These are phyloP conservation scores for Germaria angustata DNA, from an alignment of 2,888 invertebrate genomes.

Conservation along the genomic window DNA sequence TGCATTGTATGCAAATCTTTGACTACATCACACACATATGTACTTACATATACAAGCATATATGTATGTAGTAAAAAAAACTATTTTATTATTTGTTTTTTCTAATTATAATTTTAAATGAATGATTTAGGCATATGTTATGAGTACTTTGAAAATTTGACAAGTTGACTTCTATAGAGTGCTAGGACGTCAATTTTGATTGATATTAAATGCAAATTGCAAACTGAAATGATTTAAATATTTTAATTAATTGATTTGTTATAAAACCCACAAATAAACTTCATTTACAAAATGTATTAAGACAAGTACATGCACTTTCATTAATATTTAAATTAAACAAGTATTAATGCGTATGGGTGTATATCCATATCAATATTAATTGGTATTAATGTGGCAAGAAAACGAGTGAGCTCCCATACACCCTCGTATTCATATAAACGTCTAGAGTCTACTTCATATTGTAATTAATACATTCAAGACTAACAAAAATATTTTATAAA, in stretches of 20 bases:
- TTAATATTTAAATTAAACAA: no score
- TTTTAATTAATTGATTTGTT: slow-evolving; percentile 45
- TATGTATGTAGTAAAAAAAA: no score
- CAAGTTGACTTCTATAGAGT: slow-evolving; percentile 24
- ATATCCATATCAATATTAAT: neutral
- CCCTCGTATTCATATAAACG: neutral
- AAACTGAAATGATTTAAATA: slow-evolving; percentile 28
- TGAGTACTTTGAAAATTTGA: neutral
- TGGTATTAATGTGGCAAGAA: neutral
- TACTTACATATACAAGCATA: no score
- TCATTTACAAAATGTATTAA: neutral
- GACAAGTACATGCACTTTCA: neutral
- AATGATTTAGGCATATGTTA: no score
- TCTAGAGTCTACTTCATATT: neutral
- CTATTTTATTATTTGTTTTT: no score
- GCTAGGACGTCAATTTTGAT: neutral
- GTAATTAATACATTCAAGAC: slow-evolving; percentile 17
- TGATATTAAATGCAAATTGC: slow-evolving; percentile 30
- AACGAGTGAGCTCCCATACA: no score
- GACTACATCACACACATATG: no score
- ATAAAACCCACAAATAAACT: no score
- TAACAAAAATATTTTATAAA: neutral
- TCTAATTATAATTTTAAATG: no score
- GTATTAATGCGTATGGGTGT: neutral
- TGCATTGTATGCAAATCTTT: no score